phyloP scores from a whole-genome alignment of 2,113 vertebrate species.

The Semicossyphus pulcher region DNA sequence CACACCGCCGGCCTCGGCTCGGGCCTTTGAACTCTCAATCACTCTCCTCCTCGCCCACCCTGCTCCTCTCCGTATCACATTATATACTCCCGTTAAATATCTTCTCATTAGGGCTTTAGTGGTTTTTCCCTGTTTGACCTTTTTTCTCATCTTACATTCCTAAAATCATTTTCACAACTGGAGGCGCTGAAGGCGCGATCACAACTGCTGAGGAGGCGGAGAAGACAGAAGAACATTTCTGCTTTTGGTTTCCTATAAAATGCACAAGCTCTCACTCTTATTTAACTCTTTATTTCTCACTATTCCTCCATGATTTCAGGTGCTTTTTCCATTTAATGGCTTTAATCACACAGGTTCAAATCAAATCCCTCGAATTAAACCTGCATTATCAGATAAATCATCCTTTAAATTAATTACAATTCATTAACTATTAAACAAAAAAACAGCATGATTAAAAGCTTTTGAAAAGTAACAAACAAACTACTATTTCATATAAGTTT shows the following conservation, averaged over 20 bases:
- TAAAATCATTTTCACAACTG: constrained; percentile 29
- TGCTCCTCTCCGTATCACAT: constrained; percentile 48
- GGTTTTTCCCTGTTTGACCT: constrained; percentile 42
- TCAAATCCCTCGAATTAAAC: neutral
- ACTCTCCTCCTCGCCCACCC: constrained; percentile 50
- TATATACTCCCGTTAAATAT: constrained; percentile 64
- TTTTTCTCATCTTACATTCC: constrained; percentile 34
- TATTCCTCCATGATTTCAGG: no score
- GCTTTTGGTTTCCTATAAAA: no score
- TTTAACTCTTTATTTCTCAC: neutral
- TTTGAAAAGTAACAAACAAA: no score
- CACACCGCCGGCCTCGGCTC: constrained; percentile 75
- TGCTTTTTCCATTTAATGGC: no score
- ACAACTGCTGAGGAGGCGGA: neutral
- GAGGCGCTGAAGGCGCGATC: neutral
- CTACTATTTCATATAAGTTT: no score
- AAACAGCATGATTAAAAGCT: no score
- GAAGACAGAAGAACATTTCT: neutral
- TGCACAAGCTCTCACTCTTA: neutral
- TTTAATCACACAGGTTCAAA: neutral
- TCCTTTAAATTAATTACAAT: neutral
- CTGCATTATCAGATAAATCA: neutral
- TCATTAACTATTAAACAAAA: no score
- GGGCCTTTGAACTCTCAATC: constrained; percentile 69
- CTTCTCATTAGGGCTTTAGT: constrained; percentile 54